Evolutionary conservation across 1,140 invertebrate species (phyloP), one percentile per base, ranked within the genome.

Genomic region (Drosophila azteca): DNA sequence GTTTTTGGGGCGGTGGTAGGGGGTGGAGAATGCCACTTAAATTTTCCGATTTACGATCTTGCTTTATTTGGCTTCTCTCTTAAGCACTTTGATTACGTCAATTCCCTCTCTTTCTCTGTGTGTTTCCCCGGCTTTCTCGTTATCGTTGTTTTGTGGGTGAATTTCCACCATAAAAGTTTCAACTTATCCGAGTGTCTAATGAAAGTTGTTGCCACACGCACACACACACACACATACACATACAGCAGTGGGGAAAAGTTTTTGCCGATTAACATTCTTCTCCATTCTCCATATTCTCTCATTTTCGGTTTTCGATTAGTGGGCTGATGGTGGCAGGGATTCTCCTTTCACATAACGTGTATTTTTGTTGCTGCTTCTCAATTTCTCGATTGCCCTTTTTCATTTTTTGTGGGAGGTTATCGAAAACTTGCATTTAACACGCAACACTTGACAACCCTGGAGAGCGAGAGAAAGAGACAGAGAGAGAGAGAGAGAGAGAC

Each of bases 361-460:
- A 5, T n/a, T 50, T 35, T 39, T 8, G 31, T 68, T 31, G 63
- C 49, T 20, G 58, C 62, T 73, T 55, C 58, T 49, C 44, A 24
- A 50, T 75, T 67, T 49, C 20, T 65, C 48, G 41, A 22, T 31
- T 69, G 57, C 29, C 45, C 17, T 64, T 71, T 13, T 43, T 50
- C 52, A 53, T 48, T 44, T 50, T 54, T 46, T 71, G 17, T 5
- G 24, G 49, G 31, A 44, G 41, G 52, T 79, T 62, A 71, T 67
- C 52, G 72, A 44, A 83, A 88, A 83, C 76, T 88, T 79, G 68
- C 79, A 68, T 83, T 83, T 53, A 58, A 60, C 83, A 88, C 83
- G 79, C 83, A 82, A 74, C 41, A 26, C 63, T 46, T 62, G 54
- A 31, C 46, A 54, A 62, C 35, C 35, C 35, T 13, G 49, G n/a